Evolutionary conservation across 23 tunicate genomes (phyloP), one percentile per base, ranked within the genome.

Genomic region (Botrylloides violaceus): DNA sequence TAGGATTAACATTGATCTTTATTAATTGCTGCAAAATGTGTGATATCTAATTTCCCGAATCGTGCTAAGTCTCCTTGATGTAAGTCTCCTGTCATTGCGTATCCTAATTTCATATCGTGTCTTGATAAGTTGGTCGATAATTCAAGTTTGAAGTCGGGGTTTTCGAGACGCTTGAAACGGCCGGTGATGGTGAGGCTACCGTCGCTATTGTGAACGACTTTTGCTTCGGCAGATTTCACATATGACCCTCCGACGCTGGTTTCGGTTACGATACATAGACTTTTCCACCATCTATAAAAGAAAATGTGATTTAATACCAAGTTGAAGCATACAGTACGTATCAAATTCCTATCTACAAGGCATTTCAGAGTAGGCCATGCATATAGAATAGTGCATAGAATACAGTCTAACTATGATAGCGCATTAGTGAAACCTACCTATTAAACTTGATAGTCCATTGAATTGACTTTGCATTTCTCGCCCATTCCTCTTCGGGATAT

Each of bases 401-500:
- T 18, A 18, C 55, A 47, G 55, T 47, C 18, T 47, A 47, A 47
- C 12, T 12, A 47, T 12, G 18, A 12, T 12, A 47, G 18, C 18
- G 55, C 18, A 12, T 47, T 47, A 47, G 12, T 47, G 55, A 12
- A 30, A 29, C 86, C 24, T 36, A 81, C 86, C 86, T 61, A 49
- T 73, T 81, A 48, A 81, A 57, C 50, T 73, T 81, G 53, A 81
- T 81, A 23, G 62, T 73, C 86, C 86, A 81, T 56, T 81, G 86
- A 43, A 81, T 73, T 64, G 63, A 71, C 19, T 64, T 48, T 1
- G 86, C 86, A 43, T 72, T 81, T 47, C 66, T 62, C 23, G 86
- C 86, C 86, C 86, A 81, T 33, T 73, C 86, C 49, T 81, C 86
- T 32, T 81, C 86, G 3, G 86, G 86, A 56, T 39, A 73, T 6